These are phyloP conservation scores for Petrocephalus sullivani DNA, from an alignment of 2,797 vertebrate species.

Conservation along the genomic window DNA sequence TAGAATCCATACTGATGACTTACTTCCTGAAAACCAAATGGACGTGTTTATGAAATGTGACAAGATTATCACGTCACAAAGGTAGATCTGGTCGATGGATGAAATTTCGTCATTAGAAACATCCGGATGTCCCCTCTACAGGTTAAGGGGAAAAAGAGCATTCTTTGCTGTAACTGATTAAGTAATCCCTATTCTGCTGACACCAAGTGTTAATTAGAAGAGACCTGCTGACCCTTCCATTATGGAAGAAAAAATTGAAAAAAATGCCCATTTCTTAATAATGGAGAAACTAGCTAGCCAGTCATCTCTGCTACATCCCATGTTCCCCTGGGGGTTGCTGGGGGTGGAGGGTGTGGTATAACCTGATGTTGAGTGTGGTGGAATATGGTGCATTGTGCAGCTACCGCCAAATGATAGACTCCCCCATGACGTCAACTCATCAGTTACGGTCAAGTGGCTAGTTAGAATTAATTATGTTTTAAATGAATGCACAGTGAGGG, in stretches of 20 bases:
- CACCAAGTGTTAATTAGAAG: constrained; percentile 11
- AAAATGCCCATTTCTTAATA: constrained; percentile 1
- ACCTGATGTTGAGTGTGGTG: not conserved
- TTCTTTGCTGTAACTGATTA: not conserved
- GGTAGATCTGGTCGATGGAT: not conserved
- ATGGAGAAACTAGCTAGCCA: not conserved
- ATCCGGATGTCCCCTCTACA: not conserved
- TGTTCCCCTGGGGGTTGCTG: not conserved
- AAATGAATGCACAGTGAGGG: not conserved
- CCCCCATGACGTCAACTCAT: not conserved
- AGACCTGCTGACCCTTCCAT: constrained; percentile 11
- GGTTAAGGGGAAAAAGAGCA: not conserved
- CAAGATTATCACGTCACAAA: not conserved
- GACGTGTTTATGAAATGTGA: not conserved
- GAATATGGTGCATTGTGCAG: not conserved
- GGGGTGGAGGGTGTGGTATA: not conserved
- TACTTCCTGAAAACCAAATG: not conserved
- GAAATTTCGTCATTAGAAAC: not conserved
- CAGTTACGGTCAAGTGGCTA: constrained; percentile 6
- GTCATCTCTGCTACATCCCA: not conserved
- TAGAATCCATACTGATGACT: not conserved
- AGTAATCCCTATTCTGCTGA: constrained; percentile 16
- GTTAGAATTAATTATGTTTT: not conserved
- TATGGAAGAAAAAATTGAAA: not conserved
- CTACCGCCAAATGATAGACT: not conserved